These are phyloP conservation scores for Myiozetetes cayanensis DNA, from an alignment of 2,113 vertebrate species.

Conservation along the genomic window DNA sequence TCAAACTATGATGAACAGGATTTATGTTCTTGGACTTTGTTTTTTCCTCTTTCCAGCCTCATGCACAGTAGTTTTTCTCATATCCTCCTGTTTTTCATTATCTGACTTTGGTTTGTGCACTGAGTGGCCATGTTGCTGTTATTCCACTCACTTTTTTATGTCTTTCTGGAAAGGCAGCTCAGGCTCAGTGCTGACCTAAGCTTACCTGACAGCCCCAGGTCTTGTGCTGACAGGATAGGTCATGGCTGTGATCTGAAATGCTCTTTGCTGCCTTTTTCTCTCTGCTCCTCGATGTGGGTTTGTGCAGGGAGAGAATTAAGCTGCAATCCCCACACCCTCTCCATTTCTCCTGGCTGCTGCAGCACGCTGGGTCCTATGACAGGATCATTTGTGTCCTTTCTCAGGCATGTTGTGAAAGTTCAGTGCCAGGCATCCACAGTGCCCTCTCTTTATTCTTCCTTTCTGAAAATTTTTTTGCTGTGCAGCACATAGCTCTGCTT, in stretches of 20 bases:
- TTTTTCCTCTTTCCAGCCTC: not conserved
- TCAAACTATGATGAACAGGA: not conserved
- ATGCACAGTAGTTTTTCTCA: not conserved
- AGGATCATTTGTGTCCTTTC: not conserved
- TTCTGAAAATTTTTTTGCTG: not conserved
- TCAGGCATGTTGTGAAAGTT: not conserved
- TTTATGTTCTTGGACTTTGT: not conserved
- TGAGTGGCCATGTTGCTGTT: not conserved
- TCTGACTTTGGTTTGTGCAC: not conserved
- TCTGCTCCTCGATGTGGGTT: not conserved
- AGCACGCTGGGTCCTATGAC: not conserved
- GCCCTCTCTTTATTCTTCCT: not conserved
- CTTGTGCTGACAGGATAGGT: not conserved
- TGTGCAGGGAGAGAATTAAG: not conserved
- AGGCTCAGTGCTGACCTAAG: not conserved
- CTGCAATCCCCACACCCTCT: not conserved
- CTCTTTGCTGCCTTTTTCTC: conserved; percentile 9
- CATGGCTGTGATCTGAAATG: not conserved
- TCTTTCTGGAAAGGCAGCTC: not conserved
- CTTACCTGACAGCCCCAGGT: conserved; percentile 9
- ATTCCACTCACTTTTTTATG: not conserved
- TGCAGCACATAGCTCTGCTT: not conserved
- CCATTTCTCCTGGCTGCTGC: not conserved
- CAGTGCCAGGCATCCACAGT: not conserved
- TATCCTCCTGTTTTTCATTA: not conserved